Evolutionary conservation across 35 echinoderm and acorn worm genomes (phyloP), one percentile per base, ranked within the genome.

Genomic region (Ophioderma brevispina): DNA sequence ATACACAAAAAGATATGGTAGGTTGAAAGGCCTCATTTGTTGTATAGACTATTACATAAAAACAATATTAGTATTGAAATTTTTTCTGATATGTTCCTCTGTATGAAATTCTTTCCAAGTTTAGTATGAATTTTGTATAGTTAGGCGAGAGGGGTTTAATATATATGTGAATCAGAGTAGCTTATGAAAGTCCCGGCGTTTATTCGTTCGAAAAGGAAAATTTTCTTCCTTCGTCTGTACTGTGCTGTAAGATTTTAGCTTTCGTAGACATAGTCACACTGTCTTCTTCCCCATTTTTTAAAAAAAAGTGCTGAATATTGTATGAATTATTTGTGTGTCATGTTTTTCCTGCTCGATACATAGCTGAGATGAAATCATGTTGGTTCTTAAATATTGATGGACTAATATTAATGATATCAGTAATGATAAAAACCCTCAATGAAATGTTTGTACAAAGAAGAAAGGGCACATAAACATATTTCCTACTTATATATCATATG

Each of bases 401-500:
- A 78, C 64, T 52, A 76, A 76, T 85, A 79, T 85, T 85, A 85
- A 76, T 82, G 70, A 85, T 84, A 83, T 91, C 40, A 59, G 77
- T 77, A 78, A 37, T 78, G 38, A 46, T 33, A 39, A 91, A n/a
- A 78, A 70, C 75, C 36, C 49, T 34, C 83, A 59, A 85, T 85
- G 83, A 91, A 91, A 91, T 91, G 81, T 91, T 85, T 91, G 90
- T 91, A 91, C 43, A 91, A 91, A 91, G 52, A n/a, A 91, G 82
- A 85, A 91, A 77, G 70, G 77, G 55, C 70, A 76, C 90, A 56
- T 70, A 85, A 84, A 82, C 82, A 33, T 91, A 91, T 91, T 91
- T 91, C 90, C 82, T 91, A 91, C 90, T 91, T 91, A 91, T 85
- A 91, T 91, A 91, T 80, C 81, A 78, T 91, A 91, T 91, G 90